A percentile compares a stretch with the other conserved stretches of the same genome.
These are phyloP conservation scores for Alcedo atthis DNA, from an alignment of 2,797 vertebrate species.

Conservation along the genomic window DNA sequence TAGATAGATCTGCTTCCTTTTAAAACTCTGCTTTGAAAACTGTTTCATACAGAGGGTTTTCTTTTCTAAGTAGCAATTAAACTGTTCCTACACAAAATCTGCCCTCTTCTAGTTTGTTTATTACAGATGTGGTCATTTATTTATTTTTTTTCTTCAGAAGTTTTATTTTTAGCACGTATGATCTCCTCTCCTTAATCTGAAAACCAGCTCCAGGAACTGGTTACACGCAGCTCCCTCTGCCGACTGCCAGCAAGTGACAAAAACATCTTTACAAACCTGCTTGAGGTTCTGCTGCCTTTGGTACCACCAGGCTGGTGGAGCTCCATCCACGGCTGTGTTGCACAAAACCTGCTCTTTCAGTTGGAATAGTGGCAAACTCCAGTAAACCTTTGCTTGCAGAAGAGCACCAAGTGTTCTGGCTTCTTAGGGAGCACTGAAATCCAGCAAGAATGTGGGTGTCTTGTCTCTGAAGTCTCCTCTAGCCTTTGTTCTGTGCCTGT, in stretches of 20 bases:
- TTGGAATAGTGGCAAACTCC: background rate
- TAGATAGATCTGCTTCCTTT: no score
- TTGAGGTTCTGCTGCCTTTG: background rate
- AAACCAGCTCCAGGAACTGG: background rate
- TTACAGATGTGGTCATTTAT: background rate
- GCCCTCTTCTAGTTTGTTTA: background rate
- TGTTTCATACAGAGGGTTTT: background rate
- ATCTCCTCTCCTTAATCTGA: conserved; percentile 3
- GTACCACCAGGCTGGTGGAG: fast-evolving
- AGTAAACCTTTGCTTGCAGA: background rate
- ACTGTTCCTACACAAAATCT: background rate
- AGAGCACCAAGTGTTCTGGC: background rate
- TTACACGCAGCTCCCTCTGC: conserved; percentile 26
- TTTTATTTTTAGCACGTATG: conserved; percentile 35
- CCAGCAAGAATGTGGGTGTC: background rate
- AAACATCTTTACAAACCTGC: background rate
- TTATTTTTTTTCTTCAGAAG: background rate
- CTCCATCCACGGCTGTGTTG: fast-evolving
- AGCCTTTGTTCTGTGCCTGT: background rate
- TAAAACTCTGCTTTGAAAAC: background rate
- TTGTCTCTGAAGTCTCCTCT: background rate
- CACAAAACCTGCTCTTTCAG: background rate
- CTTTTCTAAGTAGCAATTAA: background rate
- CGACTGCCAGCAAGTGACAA: background rate
- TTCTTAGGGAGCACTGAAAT: background rate